These are phyloP conservation scores for Heliconius charithonia DNA, from an alignment of 2,888 invertebrate species.

Conservation along the genomic window DNA sequence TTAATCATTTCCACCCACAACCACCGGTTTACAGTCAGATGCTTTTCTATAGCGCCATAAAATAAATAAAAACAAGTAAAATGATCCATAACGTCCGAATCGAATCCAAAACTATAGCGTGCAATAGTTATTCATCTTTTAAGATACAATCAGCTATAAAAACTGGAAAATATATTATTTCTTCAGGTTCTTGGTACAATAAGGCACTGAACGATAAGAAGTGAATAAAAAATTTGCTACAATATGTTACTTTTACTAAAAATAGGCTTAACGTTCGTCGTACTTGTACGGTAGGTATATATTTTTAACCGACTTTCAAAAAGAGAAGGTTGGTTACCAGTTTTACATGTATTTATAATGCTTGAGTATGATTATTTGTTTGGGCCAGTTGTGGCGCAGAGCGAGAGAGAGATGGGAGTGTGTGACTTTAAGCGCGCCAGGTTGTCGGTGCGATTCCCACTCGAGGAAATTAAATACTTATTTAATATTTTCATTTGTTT, in stretches of 20 bases:
- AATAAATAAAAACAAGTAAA: neutral
- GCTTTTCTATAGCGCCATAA: neutral
- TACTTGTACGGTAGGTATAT: neutral
- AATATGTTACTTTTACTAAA: neutral
- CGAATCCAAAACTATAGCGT: neutral
- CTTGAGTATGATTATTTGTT: too few species aligned
- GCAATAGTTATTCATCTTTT: neutral
- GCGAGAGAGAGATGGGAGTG: too few species aligned
- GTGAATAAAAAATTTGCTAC: neutral
- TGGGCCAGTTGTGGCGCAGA: too few species aligned
- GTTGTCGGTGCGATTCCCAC: too few species aligned
- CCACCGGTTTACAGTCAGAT: neutral
- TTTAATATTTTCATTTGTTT: too few species aligned
- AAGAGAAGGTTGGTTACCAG: neutral
- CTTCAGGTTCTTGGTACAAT: slow-evolving; percentile 9
- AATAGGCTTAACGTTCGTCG: neutral
- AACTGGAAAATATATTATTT: neutral
- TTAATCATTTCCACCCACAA: neutral
- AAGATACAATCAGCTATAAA: slow-evolving; percentile 15
- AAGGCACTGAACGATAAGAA: slow-evolving; percentile 16
- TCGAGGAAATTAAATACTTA: too few species aligned
- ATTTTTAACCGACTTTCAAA: neutral
- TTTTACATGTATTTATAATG: neutral
- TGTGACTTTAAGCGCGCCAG: too few species aligned
- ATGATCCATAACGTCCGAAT: neutral